Evolutionary conservation across 1,140 invertebrate genomes (phyloP).

Genomic region (Olivierus martensii): DNA sequence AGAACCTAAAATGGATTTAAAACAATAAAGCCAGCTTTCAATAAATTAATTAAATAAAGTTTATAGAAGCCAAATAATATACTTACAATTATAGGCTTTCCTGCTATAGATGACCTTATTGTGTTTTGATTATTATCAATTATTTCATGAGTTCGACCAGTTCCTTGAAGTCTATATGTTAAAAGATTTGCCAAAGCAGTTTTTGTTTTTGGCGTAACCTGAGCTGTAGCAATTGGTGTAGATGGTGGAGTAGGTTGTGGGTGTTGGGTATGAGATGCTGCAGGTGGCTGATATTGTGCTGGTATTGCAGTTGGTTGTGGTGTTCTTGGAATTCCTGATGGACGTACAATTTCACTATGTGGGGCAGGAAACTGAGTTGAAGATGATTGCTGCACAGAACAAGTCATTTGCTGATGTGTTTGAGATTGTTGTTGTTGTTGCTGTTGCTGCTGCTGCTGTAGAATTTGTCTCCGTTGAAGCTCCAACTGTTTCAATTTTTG

Average conservation of each 20-base stretch:
- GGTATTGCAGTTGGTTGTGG: constrained; percentile 21
- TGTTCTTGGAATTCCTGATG: constrained; percentile 7
- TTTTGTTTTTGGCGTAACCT: constrained; percentile 86
- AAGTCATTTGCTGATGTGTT: neutral
- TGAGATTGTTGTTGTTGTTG: constrained; percentile 5
- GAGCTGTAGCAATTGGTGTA: constrained; percentile 42
- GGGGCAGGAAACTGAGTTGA: constrained; percentile 5
- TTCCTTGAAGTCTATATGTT: constrained; percentile 60
- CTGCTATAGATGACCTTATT: too few relatives aligned
- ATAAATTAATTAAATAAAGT: too few relatives aligned
- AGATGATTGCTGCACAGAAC: neutral
- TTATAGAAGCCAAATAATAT: too few relatives aligned
- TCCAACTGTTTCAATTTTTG: constrained; percentile 14
- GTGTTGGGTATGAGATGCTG: constrained; percentile 40
- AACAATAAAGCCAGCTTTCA: too few relatives aligned
- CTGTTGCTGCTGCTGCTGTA: constrained; percentile 24
- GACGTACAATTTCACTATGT: constrained; percentile 5
- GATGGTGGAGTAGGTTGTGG: constrained; percentile 21
- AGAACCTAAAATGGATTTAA: too few relatives aligned
- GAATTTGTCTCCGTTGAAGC: constrained; percentile 11
- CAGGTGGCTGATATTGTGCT: constrained; percentile 22
- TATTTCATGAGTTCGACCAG: constrained; percentile 17
- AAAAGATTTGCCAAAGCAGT: constrained; percentile 89
- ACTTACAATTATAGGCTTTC: too few relatives aligned
- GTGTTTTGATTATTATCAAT: too few relatives aligned